Conservation (phyloP, 2,888 invertebrate genomes). For the Periphyllus acericola region DNA sequence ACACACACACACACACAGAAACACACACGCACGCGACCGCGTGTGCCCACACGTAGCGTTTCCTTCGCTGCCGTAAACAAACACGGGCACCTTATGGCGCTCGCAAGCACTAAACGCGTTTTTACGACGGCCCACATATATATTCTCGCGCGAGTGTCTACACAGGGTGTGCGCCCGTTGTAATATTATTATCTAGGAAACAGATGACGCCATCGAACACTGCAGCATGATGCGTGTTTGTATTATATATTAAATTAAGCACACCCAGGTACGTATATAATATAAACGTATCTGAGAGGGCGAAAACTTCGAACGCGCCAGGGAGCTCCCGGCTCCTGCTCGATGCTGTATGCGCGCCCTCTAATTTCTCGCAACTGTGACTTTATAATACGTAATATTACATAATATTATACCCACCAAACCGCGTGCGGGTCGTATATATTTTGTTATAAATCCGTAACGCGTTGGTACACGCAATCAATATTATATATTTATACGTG, state of each 20-base stretch:
- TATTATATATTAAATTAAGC: background rate
- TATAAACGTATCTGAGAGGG: too few relatives aligned
- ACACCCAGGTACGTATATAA: background rate
- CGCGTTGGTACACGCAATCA: too few relatives aligned
- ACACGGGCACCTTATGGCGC: conserved; percentile 9
- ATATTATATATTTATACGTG: too few relatives aligned
- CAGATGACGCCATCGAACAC: background rate
- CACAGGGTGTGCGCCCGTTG: background rate
- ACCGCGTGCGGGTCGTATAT: too few relatives aligned
- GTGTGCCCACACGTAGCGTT: background rate
- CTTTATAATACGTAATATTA: too few relatives aligned
- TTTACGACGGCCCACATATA: background rate
- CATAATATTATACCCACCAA: too few relatives aligned
- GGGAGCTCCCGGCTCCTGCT: too few relatives aligned
- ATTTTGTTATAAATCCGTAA: too few relatives aligned
- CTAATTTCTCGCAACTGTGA: too few relatives aligned
- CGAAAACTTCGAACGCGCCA: too few relatives aligned
- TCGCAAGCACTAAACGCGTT: background rate
- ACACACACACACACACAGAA: background rate
- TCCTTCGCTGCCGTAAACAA: background rate
- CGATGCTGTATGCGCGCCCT: too few relatives aligned
- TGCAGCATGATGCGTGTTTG: too few relatives aligned
- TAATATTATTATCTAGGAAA: background rate
- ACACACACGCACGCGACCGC: background rate
- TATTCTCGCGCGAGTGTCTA: background rate